Percentiles rank a stretch among this genome's conserved stretches.
phyloP scores from a whole-genome alignment of 2,797 vertebrate species.

The Myotis vivesi region DNA sequence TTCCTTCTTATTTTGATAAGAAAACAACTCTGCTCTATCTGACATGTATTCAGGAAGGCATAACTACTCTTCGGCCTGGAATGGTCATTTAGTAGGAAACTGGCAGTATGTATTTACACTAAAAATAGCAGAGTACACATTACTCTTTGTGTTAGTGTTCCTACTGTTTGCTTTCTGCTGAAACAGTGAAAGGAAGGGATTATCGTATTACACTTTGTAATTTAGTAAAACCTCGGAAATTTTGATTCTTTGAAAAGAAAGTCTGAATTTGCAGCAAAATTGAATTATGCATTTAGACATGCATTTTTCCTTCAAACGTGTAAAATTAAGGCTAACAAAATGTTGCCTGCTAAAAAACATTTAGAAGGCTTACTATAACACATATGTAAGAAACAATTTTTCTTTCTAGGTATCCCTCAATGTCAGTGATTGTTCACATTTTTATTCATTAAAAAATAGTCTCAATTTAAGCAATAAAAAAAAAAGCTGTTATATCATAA shows the following conservation, averaged over 20 bases:
- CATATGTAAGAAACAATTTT: conserved; percentile 6
- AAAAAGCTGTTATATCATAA: too few relatives aligned
- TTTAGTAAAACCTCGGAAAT: conserved; percentile 30
- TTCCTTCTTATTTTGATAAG: conserved; percentile 22
- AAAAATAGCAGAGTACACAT: conserved; percentile 23
- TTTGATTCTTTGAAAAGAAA: conserved; percentile 17
- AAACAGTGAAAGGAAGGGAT: neutral
- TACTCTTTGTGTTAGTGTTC: neutral
- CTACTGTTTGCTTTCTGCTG: conserved; percentile 14
- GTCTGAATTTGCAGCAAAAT: conserved; percentile 18
- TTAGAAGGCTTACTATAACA: neutral
- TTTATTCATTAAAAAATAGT: conserved; percentile 30
- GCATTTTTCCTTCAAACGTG: conserved; percentile 7
- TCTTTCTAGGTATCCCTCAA: neutral
- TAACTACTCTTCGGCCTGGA: neutral
- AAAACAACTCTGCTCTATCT: neutral
- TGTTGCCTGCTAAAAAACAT: neutral
- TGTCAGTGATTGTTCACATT: neutral
- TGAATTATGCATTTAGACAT: conserved; percentile 10
- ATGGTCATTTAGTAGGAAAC: neutral
- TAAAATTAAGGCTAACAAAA: conserved; percentile 12
- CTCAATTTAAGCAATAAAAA: too few relatives aligned
- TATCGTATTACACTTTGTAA: neutral
- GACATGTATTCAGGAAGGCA: neutral
- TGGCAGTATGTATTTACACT: conserved; percentile 1